Conservation (phyloP, 2,113 vertebrate genomes). For the Bubo bubo region DNA sequence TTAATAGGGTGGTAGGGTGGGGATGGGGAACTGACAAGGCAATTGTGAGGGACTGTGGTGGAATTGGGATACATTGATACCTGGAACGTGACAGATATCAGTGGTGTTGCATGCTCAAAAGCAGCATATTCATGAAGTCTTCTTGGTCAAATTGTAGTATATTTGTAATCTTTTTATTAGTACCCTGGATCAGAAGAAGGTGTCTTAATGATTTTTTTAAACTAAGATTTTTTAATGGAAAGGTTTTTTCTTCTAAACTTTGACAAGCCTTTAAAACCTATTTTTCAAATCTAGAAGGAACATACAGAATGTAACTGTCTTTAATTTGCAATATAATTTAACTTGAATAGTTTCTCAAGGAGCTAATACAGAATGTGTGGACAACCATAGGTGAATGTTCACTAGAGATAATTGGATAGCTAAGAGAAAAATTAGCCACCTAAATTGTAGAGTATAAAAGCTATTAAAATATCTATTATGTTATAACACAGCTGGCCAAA, state of each 20-base stretch:
- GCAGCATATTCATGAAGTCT: conserved; percentile 56
- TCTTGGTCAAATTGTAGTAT: conserved; percentile 65
- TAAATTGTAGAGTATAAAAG: conserved; percentile 51
- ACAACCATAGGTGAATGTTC: conserved; percentile 64
- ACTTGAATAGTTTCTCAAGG: conserved; percentile 70
- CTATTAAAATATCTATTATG: conserved; percentile 48
- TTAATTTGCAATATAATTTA: conserved; percentile 51
- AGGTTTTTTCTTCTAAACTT: conserved; percentile 66
- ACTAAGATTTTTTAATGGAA: conserved; percentile 63
- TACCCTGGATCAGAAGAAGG: conserved; percentile 49
- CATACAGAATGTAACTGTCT: conserved; percentile 57
- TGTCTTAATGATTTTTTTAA: conserved; percentile 73
- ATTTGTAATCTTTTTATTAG: conserved; percentile 73
- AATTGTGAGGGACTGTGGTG: not conserved
- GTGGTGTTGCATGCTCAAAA: conserved; percentile 66
- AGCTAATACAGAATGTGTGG: conserved; percentile 63
- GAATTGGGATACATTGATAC: conserved; percentile 33
- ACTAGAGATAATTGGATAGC: conserved; percentile 49
- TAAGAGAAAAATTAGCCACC: conserved; percentile 53
- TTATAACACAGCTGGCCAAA: conserved; percentile 55
- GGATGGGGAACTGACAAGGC: not conserved
- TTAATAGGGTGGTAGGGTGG: conserved; percentile 31
- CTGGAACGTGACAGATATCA: conserved; percentile 37
- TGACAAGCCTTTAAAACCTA: conserved; percentile 68
- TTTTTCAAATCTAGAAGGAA: conserved; percentile 68